Conservation (phyloP, 1,140 invertebrate genomes). For the Platorchestia sp. region DNA sequence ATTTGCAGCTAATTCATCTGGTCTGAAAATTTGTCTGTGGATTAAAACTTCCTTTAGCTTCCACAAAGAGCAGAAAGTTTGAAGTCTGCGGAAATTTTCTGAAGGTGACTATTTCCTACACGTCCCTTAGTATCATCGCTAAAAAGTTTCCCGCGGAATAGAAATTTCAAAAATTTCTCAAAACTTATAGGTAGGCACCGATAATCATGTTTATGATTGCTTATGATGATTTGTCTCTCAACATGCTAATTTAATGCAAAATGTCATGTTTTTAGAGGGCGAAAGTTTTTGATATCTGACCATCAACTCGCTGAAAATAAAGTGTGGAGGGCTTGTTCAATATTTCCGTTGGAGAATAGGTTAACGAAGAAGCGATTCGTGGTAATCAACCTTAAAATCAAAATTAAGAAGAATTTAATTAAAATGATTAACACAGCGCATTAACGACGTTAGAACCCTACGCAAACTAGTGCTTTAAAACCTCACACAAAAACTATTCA, state of each 20-base stretch:
- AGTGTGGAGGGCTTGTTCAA: too few species aligned
- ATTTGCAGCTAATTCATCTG: neutral
- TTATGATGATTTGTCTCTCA: neutral
- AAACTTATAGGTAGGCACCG: neutral
- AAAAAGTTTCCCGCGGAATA: neutral
- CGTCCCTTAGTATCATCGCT: neutral
- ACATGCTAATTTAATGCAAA: neutral
- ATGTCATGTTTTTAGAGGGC: neutral
- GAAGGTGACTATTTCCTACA: neutral
- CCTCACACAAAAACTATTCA: too few species aligned
- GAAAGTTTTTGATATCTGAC: neutral
- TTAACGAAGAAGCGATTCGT: too few species aligned
- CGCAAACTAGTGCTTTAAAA: too few species aligned
- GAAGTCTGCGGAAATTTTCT: neutral
- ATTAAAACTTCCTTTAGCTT: neutral
- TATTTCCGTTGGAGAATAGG: too few species aligned
- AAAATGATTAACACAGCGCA: too few species aligned
- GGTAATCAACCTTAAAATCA: too few species aligned
- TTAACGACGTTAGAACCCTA: too few species aligned
- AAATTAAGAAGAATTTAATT: too few species aligned
- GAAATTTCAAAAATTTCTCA: neutral
- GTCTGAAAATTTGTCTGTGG: too few species aligned
- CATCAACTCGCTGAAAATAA: too few species aligned
- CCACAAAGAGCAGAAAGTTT: neutral
- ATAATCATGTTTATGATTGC: neutral